Conservation (phyloP, 1,140 invertebrate species). For the Cryptotermes secundus region DNA sequence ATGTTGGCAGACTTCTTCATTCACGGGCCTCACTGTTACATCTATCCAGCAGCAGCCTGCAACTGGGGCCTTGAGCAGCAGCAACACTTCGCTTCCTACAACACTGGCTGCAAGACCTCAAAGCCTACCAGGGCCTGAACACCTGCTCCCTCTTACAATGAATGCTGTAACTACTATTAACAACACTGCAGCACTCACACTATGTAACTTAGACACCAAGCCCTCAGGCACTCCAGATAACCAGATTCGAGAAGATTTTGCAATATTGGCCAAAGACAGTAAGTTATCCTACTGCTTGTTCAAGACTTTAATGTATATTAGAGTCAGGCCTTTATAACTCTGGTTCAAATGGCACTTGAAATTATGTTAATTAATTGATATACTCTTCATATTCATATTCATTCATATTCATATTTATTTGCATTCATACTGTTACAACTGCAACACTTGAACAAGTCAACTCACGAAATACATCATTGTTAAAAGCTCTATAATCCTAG, state of each 20-base stretch:
- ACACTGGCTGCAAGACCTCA: slow-evolving; percentile 48
- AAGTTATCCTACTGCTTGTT: slow-evolving; percentile 33
- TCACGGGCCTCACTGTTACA: slow-evolving; percentile 38
- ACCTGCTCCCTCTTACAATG: slow-evolving; percentile 40
- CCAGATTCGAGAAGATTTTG: slow-evolving; percentile 66
- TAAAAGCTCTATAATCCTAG: too few relatives aligned
- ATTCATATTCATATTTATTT: too few relatives aligned
- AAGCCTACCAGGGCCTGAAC: slow-evolving; percentile 52
- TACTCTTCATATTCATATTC: too few relatives aligned
- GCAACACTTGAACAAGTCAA: too few relatives aligned
- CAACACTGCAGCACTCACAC: slow-evolving; percentile 39
- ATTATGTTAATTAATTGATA: too few relatives aligned
- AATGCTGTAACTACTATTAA: slow-evolving; percentile 47
- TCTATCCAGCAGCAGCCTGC: neutral
- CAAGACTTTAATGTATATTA: too few relatives aligned
- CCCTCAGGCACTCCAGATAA: slow-evolving; percentile 51
- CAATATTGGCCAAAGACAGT: slow-evolving; percentile 65
- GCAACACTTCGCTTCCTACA: slow-evolving; percentile 41
- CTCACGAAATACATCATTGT: too few relatives aligned
- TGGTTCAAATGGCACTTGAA: too few relatives aligned
- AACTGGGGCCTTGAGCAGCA: slow-evolving; percentile 38
- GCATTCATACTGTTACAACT: too few relatives aligned
- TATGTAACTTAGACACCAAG: neutral
- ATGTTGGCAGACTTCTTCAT: slow-evolving; percentile 39
- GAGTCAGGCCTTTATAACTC: too few relatives aligned